Evolutionary conservation across 2,797 vertebrate genomes (phyloP), one percentile per base, ranked within the genome.

Genomic region (Sternotherus odoratus): DNA sequence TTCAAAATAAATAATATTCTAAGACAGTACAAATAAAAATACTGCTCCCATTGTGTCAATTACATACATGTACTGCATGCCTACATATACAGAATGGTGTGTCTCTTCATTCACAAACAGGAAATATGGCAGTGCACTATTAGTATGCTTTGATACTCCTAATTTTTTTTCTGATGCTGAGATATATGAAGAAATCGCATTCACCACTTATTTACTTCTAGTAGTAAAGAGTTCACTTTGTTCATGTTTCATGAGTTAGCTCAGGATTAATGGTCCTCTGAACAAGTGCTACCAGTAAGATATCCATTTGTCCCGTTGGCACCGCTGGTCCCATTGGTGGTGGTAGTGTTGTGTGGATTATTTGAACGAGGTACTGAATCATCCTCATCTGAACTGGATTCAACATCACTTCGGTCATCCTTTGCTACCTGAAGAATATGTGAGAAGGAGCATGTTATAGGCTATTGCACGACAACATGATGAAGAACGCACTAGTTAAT

Each of bases 381-480:
- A 11, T 99, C 99, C 95, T 99, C 99, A 56, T 99, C 99, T 84
- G 99, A 99, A 98, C 99, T 99, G 89, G 99, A 99, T 98, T 99
- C 99, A 28, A 99, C 98, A 91, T 99, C 99, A 86, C 99, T 99
- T 95, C 99, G 98, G 96, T 99, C 98, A 92, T 99, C 99, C 97
- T 99, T 99, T 95, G 99, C 98, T 95, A 99, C 99, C 99, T 99
- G 98, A 1, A 90, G 63, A 85, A 96, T 28, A 89, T 75, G 84
- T 36, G 72, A 95, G 85, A 91, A 33, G 56, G 93, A 93, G 49
- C 2, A 90, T 72, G 66, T 48, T 88, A 36, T 33, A 79, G 75
- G 77, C 82, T 75, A 94, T 5, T 77, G 36, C 50, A 88, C 51
- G 75, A 56, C 80, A 91, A 88, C 16, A 69, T 30, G 43, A 75